These are phyloP conservation scores for Onychomys leucogaster DNA, from an alignment of 2,797 vertebrate species.

Conservation along the genomic window DNA sequence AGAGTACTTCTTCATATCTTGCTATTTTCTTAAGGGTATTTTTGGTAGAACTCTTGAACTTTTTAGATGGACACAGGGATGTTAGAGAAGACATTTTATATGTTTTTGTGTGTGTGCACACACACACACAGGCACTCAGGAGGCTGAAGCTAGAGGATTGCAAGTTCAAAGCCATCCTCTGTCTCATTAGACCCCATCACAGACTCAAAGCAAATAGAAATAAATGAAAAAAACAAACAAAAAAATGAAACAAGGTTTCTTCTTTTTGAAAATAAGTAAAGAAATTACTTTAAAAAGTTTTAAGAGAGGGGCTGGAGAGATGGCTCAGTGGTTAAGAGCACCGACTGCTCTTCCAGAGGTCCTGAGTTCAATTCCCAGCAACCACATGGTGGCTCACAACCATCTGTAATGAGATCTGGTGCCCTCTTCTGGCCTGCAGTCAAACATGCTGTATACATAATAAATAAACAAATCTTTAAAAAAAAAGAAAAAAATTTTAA, in stretches of 20 bases:
- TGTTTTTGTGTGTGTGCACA: no score
- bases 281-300: neutral
- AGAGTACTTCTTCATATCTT: neutral
- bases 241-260: neutral
- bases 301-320: no score
- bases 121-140: no score
- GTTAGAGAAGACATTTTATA: constrained; percentile 47
- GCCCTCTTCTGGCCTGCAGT: no score
- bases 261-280: constrained; percentile 49
- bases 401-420: no score
- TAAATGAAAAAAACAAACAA: neutral
- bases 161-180: neutral
- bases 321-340: no score
- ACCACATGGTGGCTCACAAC: no score
- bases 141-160: neutral
- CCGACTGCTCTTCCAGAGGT: no score
- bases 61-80: constrained; percentile 8
- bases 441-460: no score
- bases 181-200: neutral
- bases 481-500: constrained; percentile 38
- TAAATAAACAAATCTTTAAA: no score
- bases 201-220: neutral
- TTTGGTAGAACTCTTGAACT: constrained; percentile 1
- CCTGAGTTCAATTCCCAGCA: no score
- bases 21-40: neutral